Evolutionary conservation across 2,888 invertebrate species (phyloP), one percentile per base, ranked within the genome.

Genomic region (Drosophila monieri): DNA sequence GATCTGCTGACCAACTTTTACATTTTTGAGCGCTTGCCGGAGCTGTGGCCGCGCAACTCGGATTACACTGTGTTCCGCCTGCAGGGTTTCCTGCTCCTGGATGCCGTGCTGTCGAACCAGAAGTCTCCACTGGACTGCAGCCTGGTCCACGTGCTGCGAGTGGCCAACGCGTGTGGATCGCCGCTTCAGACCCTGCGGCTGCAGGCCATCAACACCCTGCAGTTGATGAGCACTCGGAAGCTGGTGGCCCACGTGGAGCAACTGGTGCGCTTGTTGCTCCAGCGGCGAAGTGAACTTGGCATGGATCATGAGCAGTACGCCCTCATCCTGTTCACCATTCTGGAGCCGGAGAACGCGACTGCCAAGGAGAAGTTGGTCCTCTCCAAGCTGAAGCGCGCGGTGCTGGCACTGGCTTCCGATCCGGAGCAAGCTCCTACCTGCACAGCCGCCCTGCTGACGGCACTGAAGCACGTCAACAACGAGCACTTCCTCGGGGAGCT

Each of bases 251-350:
- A 79, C 18, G 64, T 80, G 85, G 93, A 48, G 91, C 93, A 54
- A 74, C 95, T 85, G 46, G 73, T 91, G 0, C 48, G 74, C 3
- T 57, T 72, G 6, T 59, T 91, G 12, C 46, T 90, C 12, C 78
- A 75, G 32, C 93, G 93, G 44, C 91, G 91, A 66, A 91, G 93
- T 57, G 96, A 96, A 87, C 92, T 96, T 41, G 74, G 93, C 27
- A 89, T 95, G 69, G 96, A 96, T 80, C 91, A 93, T 37, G 94
- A 95, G 70, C 96, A 96, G 86, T 90, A 95, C 15, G 92, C 94
- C 0, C 91, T 95, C 39, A 92, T 94, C 18, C 86, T 96, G 1
- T 94, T 93, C 73, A 94, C 94, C 10, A 90, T 95, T 57, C 76
- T 95, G 9, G 74, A 76, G n/a, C 64, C 76, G 5, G 47, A 25